Conservation (phyloP, 2,113 vertebrate genomes). For the Pollimyrus isidori region DNA sequence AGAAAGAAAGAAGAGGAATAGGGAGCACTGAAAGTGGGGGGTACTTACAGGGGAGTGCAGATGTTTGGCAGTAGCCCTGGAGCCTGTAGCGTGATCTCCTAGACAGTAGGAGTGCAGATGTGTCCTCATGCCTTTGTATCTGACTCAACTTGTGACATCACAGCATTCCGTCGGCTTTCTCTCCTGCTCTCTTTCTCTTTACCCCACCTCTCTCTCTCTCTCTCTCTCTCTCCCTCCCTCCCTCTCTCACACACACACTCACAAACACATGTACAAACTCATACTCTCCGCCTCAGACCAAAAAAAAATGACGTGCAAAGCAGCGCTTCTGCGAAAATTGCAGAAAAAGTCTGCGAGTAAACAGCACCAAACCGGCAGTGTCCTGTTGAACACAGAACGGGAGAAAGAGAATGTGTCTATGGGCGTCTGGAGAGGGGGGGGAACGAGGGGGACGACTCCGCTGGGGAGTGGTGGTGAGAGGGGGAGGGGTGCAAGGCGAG, state of each 20-base stretch:
- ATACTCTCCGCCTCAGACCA: neutral
- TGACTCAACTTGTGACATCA: conserved; percentile 21
- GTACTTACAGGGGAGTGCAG: conserved; percentile 15
- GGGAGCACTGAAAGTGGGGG: neutral
- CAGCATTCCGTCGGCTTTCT: conserved; percentile 19
- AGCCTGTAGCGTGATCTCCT: neutral
- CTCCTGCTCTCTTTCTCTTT: conserved; percentile 11
- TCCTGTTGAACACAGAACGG: conserved; percentile 19
- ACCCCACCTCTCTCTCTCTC: conserved; percentile 33
- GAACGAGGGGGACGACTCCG: neutral
- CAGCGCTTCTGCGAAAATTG: neutral
- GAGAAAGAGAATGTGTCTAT: neutral
- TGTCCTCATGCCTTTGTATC: conserved; percentile 20
- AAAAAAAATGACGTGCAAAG: conserved; percentile 4
- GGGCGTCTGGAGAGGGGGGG: conserved; percentile 2
- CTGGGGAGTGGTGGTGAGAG: neutral
- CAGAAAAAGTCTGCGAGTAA: neutral
- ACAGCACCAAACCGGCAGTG: neutral
- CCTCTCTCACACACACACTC: neutral
- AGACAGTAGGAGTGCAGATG: neutral
- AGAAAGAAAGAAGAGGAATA: neutral
- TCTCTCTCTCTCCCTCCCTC: conserved; percentile 3
- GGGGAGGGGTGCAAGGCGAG: neutral
- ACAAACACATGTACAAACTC: neutral
- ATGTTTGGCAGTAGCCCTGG: conserved; percentile 6